These are phyloP conservation scores for Ctenopoma multispine DNA, from an alignment of 2,797 vertebrate genomes.

Conservation along the genomic window DNA sequence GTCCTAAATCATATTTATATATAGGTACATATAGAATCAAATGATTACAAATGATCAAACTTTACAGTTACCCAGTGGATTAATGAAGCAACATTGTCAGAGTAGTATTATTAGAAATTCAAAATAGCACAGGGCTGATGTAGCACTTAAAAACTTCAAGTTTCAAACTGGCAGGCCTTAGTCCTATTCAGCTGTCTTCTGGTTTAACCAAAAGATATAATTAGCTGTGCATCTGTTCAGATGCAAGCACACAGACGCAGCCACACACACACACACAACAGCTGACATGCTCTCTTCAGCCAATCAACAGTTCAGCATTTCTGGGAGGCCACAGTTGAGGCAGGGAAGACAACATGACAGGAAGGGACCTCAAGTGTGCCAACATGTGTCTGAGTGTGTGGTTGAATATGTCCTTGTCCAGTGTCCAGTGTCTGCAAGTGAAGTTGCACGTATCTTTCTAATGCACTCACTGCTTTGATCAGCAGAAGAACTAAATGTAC, in stretches of 20 bases:
- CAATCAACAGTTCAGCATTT: constrained; percentile 67
- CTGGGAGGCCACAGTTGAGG: constrained; percentile 73
- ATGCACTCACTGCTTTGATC: not conserved
- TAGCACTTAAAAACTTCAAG: constrained; percentile 1
- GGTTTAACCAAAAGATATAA: constrained; percentile 61
- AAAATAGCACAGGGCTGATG: not conserved
- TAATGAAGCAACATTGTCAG: not conserved
- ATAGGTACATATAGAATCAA: not conserved
- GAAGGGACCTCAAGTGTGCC: constrained; percentile 31
- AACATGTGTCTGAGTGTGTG: constrained; percentile 30
- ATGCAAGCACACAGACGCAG: constrained; percentile 30
- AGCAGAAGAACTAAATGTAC: not conserved
- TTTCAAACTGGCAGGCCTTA: constrained; percentile 21
- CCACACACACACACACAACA: constrained; percentile 50
- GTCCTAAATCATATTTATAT: not conserved
- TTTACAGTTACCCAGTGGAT: not conserved
- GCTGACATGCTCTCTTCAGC: constrained; percentile 66
- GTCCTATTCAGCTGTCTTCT: constrained; percentile 63
- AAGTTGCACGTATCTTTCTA: constrained; percentile 8
- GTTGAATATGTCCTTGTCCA: constrained; percentile 3
- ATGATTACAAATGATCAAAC: not conserved
- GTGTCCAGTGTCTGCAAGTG: constrained; percentile 23
- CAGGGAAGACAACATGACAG: constrained; percentile 43
- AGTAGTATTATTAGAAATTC: not conserved
- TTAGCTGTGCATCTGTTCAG: constrained; percentile 78